Conservation (phyloP, 2,797 vertebrate species). For the Hybognathus amarus region DNA sequence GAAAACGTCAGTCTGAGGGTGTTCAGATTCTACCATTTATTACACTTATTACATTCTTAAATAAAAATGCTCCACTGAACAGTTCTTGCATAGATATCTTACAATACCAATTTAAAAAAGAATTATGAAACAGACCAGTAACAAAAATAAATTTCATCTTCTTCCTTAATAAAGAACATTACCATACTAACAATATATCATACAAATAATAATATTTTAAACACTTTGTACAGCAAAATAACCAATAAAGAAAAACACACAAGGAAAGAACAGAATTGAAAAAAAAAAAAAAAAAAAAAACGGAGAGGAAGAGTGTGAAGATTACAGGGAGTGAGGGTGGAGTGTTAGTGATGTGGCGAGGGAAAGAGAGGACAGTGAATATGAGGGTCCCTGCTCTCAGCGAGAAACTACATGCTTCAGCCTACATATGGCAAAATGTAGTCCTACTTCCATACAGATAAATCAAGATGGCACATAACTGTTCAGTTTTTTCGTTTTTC, state of each 20-base stretch:
- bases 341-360: slow-evolving; percentile 38
- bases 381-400: slow-evolving; percentile 57
- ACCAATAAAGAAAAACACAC: slow-evolving; percentile 78
- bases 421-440: slow-evolving; percentile 48
- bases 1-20: slow-evolving; percentile 77
- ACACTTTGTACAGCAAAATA: slow-evolving; percentile 99
- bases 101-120: slow-evolving; percentile 99
- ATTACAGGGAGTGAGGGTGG: slow-evolving; percentile 71
- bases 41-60: slow-evolving; percentile 99
- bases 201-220: slow-evolving; percentile 99
- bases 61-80: slow-evolving; percentile 99
- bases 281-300: slow-evolving; percentile 61
- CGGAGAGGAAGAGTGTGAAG: slow-evolving; percentile 87
- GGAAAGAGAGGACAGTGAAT: slow-evolving; percentile 31
- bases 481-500: slow-evolving; percentile 30
- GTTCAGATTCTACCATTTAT: slow-evolving; percentile 99
- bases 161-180: slow-evolving; percentile 99
- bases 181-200: slow-evolving; percentile 99
- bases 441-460: slow-evolving; percentile 46
- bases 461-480: slow-evolving; percentile 44
- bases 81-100: slow-evolving; percentile 99
- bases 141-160: slow-evolving; percentile 99
- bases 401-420: slow-evolving; percentile 54
- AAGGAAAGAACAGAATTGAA: slow-evolving; percentile 81
- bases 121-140: slow-evolving; percentile 99